Evolutionary conservation across 2,113 vertebrate species (phyloP), one percentile per base, ranked within the genome.

Genomic region (Pangasianodon hypophthalmus): DNA sequence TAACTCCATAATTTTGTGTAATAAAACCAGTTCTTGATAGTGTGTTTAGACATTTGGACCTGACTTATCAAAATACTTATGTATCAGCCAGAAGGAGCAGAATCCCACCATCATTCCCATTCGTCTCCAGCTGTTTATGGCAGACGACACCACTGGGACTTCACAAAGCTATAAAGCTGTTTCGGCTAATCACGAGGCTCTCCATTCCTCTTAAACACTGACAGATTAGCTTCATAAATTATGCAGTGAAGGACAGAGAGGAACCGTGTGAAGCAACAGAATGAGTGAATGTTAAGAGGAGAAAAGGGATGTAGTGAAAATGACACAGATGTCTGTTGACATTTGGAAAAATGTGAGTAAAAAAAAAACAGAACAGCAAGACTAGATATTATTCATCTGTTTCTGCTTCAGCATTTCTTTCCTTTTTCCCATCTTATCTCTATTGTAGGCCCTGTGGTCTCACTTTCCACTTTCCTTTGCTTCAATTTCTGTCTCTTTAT

Each of bases 321-420:
- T 96, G 95, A 96, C 95, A 95, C 95, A 95, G 95, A 96, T 95
- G 95, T 95, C 95, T 94, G 94, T 93, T 96, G 96, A 96, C 95
- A 95, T 96, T 96, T 95, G 83, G 84, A 87, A 89, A 87, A 88
- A 90, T 64, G 75, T 84, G 93, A 93, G 93, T 91, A 95, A 95
- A 95, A 95, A 95, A 95, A 95, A 95, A 95, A 93, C 93, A 92
- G 91, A 93, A 93, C 95, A 94, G 92, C 92, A 84, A 91, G 93
- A 93, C 92, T 91, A 93, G 91, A 92, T 93, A 94, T 95, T 93
- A 92, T 93, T 90, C 91, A 94, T 87, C 60, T 90, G 90, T 88
- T 89, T 90, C 92, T 86, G 48, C 87, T 86, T 88, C 85, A 90
- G 88, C 91, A 90, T 41, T 89, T 89, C 91, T 84, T 90, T 90